Evolutionary conservation across 2,888 invertebrate species (phyloP), one percentile per base, ranked within the genome.

Genomic region (Eilema sororculum): DNA sequence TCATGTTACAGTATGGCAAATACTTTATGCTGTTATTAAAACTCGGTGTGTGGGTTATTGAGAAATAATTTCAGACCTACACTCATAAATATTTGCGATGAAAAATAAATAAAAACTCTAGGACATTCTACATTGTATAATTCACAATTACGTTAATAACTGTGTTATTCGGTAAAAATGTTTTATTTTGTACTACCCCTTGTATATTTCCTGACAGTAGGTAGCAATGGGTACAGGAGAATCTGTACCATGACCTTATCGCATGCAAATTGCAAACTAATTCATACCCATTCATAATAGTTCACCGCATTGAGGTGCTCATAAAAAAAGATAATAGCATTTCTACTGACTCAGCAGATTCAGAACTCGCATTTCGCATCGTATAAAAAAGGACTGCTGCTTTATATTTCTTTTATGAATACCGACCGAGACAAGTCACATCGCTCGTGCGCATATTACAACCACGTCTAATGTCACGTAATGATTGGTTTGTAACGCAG

Each of bases 391-490:
- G 24, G 52, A 46, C 30, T 52, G n/a, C n/a, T 28, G 12, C n/a
- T 28, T 65, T 25, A 56, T 13, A 58, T 63, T 64, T 63, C 57
- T 69, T 63, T 63, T 68, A 65, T 70, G 63, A 68, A 64, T 52
- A 60, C 66, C 67, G 67, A 69, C 24, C 33, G 58, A 46, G 67
- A 71, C 64, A 63, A 67, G 22, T 75, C 57, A 59, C 33, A 73
- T 72, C 77, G 73, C 79, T 81, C 80, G 82, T 82, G 82, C 75
- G 78, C 78, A 65, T 69, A 75, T 80, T 82, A 78, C 76, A 65
- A 77, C 73, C 79, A 74, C 65, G 70, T 77, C 77, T 84, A 84
- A 87, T 86, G 84, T 82, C 79, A 76, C 73, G 68, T 85, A 84
- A 86, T 85, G 82, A 83, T 77, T 79, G 33, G 67, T 72, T 79